Conservation (phyloP, 2,113 vertebrate genomes). For the Hippoglossus stenolepis region DNA sequence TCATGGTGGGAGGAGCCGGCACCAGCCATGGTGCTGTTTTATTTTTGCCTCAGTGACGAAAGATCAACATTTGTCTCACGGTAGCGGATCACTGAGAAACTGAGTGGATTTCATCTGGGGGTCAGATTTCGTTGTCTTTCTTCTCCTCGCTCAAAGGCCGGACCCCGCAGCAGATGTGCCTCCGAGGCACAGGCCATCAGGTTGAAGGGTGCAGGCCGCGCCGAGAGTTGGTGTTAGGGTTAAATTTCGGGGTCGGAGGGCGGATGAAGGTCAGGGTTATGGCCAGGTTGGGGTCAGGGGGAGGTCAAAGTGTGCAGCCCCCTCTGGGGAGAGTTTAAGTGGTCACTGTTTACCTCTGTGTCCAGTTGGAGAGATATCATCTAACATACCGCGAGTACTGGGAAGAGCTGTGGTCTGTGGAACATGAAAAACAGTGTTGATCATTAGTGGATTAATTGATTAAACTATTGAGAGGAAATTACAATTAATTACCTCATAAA, state of each 20-base stretch:
- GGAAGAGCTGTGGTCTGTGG: neutral
- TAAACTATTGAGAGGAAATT: too few relatives aligned
- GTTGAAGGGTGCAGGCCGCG: slow-evolving; percentile 71
- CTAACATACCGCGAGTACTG: neutral
- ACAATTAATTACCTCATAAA: too few relatives aligned
- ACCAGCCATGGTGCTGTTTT: slow-evolving; percentile 14
- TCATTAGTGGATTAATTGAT: neutral
- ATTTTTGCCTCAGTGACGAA: slow-evolving; percentile 34
- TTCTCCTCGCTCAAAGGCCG: slow-evolving; percentile 42
- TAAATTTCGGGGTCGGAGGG: slow-evolving; percentile 79
- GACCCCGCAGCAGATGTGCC: slow-evolving; percentile 78
- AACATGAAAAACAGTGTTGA: neutral
- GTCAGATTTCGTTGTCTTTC: slow-evolving; percentile 64
- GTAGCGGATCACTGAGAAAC: slow-evolving; percentile 67
- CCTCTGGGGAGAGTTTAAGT: slow-evolving; percentile 68
- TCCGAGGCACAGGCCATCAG: slow-evolving; percentile 61
- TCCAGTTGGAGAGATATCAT: slow-evolving; percentile 37
- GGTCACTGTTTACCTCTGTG: slow-evolving; percentile 62
- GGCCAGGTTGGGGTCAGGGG: slow-evolving; percentile 75
- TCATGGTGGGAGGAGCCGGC: slow-evolving; percentile 44
- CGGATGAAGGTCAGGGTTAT: slow-evolving; percentile 77
- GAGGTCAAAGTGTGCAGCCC: slow-evolving; percentile 67
- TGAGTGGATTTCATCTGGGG: slow-evolving; percentile 67
- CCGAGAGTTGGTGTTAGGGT: slow-evolving; percentile 77
- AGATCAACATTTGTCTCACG: slow-evolving; percentile 72